phyloP scores from a whole-genome alignment of 2,113 vertebrate species.

The Scomber japonicus region DNA sequence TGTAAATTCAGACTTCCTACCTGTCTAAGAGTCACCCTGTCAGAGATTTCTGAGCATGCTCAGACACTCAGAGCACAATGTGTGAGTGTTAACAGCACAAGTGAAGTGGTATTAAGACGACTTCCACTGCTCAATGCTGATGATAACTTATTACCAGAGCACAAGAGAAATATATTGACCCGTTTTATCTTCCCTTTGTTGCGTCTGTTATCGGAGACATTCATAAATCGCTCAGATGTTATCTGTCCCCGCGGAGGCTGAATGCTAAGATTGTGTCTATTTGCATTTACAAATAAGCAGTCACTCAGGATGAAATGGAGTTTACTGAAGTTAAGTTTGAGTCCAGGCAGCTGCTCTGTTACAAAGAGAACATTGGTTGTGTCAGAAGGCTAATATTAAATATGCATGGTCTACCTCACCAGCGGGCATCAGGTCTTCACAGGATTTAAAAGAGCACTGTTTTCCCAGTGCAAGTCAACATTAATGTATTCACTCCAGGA shows the following conservation, averaged over 20 bases:
- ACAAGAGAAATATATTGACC: constrained; percentile 63
- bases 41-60: constrained; percentile 49
- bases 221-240: constrained; percentile 67
- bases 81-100: constrained; percentile 27
- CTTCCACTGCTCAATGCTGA: constrained; percentile 21
- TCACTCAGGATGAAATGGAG: constrained; percentile 23
- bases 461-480: neutral
- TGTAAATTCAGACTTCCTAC: constrained; percentile 57
- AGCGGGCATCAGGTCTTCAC: constrained; percentile 5
- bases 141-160: constrained; percentile 59
- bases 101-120: constrained; percentile 48
- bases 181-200: constrained; percentile 65
- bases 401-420: neutral
- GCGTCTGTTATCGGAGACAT: constrained; percentile 58
- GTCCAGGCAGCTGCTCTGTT: constrained; percentile 17
- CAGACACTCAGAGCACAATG: constrained; percentile 9
- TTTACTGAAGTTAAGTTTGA: constrained; percentile 32
- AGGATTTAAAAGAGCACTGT: neutral
- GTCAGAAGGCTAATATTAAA: constrained; percentile 25
- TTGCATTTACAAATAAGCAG: constrained; percentile 62
- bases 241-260: constrained; percentile 35
- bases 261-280: constrained; percentile 51
- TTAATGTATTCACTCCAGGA: neutral
- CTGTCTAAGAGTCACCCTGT: constrained; percentile 44
- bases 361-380: constrained; percentile 4